Percentiles rank a stretch among this genome's conserved stretches.
Evolutionary conservation across 2,888 invertebrate species (phyloP).

Genomic region (Carpatolechia fugitivella): DNA sequence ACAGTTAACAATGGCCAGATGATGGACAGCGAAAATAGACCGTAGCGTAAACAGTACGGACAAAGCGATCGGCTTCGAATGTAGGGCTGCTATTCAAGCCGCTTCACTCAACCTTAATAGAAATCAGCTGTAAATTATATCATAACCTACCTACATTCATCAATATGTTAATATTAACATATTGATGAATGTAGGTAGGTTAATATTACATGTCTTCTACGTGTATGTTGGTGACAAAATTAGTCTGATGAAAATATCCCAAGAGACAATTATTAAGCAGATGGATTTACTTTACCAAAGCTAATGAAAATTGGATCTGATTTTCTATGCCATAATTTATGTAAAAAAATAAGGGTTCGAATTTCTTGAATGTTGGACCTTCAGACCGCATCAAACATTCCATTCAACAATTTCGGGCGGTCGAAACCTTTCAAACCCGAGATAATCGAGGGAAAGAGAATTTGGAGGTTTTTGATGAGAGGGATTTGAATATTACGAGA

Average conservation of each 20-base stretch:
- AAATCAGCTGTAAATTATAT: not conserved
- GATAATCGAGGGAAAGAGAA: not conserved
- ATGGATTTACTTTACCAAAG: too few species aligned
- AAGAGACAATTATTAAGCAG: too few species aligned
- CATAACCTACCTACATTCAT: too few species aligned
- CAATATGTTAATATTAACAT: too few species aligned
- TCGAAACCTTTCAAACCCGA: not conserved
- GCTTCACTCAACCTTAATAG: not conserved
- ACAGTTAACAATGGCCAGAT: constrained; percentile 74
- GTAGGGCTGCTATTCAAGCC: constrained; percentile 4
- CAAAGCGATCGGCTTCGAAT: constrained; percentile 52
- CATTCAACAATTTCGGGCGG: not conserved
- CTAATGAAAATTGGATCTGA: too few species aligned
- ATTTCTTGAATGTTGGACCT: not conserved
- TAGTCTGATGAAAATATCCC: too few species aligned
- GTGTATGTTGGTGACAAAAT: too few species aligned
- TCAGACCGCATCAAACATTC: constrained; percentile 2
- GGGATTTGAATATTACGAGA: not conserved
- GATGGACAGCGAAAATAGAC: constrained; percentile 77
- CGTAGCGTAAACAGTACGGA: constrained; percentile 72
- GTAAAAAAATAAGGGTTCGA: not conserved
- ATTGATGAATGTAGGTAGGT: too few species aligned
- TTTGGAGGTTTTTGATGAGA: not conserved
- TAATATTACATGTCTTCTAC: too few species aligned
- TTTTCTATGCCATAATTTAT: too few species aligned